Evolutionary conservation across 2,888 invertebrate species (phyloP).

Genomic region (Agrenia bidenticulata): DNA sequence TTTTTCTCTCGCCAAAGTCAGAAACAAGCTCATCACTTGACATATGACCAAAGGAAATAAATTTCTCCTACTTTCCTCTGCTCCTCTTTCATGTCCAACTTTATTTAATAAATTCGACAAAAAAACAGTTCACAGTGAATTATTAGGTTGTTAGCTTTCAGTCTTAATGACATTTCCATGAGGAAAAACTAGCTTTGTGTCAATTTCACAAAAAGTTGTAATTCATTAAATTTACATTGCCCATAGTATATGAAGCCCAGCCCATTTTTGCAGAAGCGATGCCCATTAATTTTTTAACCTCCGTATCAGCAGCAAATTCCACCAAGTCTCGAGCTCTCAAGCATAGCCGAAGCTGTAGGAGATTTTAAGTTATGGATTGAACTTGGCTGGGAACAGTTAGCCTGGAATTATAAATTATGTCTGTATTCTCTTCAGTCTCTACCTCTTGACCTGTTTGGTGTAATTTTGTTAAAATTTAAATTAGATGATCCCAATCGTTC

Average conservation of each 20-base stretch:
- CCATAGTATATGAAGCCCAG: slow-evolving; percentile 1
- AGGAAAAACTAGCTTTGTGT: slow-evolving; percentile 18
- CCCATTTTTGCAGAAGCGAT: slow-evolving; percentile 15
- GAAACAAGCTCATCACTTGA: slow-evolving; percentile 7
- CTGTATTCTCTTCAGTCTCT: neutral
- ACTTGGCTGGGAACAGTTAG: slow-evolving; percentile 1
- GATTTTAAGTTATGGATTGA: slow-evolving; percentile 17
- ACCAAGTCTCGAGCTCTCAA: no score
- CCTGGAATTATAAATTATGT: slow-evolving; percentile 22
- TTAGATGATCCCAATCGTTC: neutral
- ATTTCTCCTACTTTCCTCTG: slow-evolving; percentile 12
- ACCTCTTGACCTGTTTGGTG: neutral
- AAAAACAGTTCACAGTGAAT: slow-evolving; percentile 11
- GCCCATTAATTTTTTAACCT: neutral
- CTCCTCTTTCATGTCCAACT: slow-evolving; percentile 19
- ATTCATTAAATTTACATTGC: slow-evolving; percentile 9
- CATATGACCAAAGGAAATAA: slow-evolving; percentile 15
- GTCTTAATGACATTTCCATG: slow-evolving; percentile 17
- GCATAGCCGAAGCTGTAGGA: no score
- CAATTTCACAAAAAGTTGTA: slow-evolving; percentile 22
- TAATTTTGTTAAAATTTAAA: slow-evolving; percentile 15
- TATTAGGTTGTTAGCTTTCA: slow-evolving; percentile 19
- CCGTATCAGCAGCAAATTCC: neutral
- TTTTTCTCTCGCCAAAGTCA: neutral
- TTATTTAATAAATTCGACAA: slow-evolving; percentile 11